Evolutionary conservation across 2,797 vertebrate species (phyloP), one percentile per base, ranked within the genome.

Genomic region (Halcyon badia): DNA sequence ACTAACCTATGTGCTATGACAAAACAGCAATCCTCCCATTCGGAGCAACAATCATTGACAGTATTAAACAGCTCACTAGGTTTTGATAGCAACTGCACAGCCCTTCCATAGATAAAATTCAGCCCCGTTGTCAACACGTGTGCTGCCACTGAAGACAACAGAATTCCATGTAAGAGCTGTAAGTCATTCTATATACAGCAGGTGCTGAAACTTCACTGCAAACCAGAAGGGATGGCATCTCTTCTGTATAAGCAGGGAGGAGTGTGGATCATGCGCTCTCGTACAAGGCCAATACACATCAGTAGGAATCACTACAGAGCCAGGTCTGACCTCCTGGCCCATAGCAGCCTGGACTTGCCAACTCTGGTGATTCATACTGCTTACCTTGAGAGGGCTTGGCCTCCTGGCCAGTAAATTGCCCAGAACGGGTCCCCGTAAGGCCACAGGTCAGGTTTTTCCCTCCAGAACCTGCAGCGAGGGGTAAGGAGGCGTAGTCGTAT

Each of bases 351-450:
- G 33, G 8, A 42, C 7, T 68, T 28, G 26, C 0, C 16, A 26
- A 26, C 64, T 83, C 37, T 0, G 9, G 35, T 21, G 24, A 44
- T 21, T 4, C 30, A 14, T 31, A 24, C 44, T 72, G 68, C 21
- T 2, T 98, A 99, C 99, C 99, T 99, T 28, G 99, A 98, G 22
- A 99, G 97, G 6, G 99, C 99, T 90, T 99, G 99, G 70, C 99
- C 99, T 75, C 99, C 99, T 4, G 99, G 99, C 99, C 99, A 99
- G 95, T 99, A 99, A 94, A 99, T 98, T 4, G 99, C 99, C 99
- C 99, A 99, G 96, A 99, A 99, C 0, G 99, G 99, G 42, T 99
- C 99, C 8, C 97, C 90, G 3, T 99, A 98, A 30, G 99, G 99
- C 99, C 99, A 99, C 6, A 98, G 94, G 56, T 99, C 99, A 6